These are phyloP conservation scores for Corythornis cristatus DNA, from an alignment of 2,113 vertebrate genomes.

Conservation along the genomic window DNA sequence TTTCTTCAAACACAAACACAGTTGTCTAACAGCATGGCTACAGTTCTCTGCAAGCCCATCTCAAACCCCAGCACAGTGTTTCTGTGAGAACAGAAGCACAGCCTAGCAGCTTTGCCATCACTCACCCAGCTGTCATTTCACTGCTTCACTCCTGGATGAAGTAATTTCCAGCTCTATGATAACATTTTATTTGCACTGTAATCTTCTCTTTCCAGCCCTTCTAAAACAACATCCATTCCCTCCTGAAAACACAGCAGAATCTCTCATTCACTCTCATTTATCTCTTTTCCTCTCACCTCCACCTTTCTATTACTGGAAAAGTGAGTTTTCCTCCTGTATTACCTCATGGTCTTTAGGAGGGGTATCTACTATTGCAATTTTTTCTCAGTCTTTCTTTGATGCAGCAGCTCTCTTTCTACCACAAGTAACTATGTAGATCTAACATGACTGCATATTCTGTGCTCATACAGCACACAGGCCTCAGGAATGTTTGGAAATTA, in stretches of 20 bases:
- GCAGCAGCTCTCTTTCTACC: background rate
- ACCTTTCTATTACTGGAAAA: background rate
- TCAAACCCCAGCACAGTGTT: background rate
- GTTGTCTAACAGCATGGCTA: background rate
- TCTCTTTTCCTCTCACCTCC: background rate
- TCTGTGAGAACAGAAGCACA: background rate
- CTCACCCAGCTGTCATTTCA: background rate
- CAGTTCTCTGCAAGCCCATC: background rate
- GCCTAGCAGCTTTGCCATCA: background rate
- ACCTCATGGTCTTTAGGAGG: background rate
- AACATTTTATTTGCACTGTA: background rate
- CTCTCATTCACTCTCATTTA: background rate
- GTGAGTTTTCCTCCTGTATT: background rate
- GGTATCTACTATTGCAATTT: background rate
- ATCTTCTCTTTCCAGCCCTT: background rate
- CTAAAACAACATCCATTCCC: background rate
- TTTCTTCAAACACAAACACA: background rate
- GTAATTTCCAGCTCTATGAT: background rate
- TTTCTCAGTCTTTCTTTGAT: background rate
- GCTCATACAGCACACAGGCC: rapidly evolving
- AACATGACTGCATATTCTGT: rapidly evolving
- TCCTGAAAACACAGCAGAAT: background rate
- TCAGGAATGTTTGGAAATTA: background rate
- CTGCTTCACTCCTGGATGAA: background rate
- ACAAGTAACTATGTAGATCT: background rate